A percentile compares a stretch with the other conserved stretches of the same genome.
Evolutionary conservation across 2,888 invertebrate species (phyloP).

Genomic region (Andrena camellia): DNA sequence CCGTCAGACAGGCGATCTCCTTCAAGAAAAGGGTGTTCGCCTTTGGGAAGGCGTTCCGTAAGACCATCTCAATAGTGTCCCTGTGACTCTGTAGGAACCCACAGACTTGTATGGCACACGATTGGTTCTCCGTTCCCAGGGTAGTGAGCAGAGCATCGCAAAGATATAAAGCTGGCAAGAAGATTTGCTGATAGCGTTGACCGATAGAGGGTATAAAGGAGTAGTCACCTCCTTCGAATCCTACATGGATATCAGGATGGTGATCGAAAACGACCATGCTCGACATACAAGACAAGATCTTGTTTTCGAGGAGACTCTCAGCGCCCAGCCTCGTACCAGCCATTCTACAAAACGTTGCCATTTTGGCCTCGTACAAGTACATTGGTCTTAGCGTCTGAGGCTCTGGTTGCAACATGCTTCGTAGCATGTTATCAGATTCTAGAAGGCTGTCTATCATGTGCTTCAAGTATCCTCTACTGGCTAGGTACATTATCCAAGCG

Average conservation of each 20-base stretch:
- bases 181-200: conserved; percentile 92
- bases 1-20: conserved; percentile 92
- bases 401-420: conserved; percentile 88
- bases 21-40: conserved; percentile 89
- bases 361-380: conserved; percentile 95
- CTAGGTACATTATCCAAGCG: conserved; percentile 88
- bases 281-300: conserved; percentile 88
- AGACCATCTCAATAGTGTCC: conserved; percentile 92
- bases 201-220: conserved; percentile 88
- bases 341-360: conserved; percentile 91
- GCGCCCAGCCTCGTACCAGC: conserved; percentile 90
- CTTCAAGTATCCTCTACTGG: conserved; percentile 90
- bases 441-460: conserved; percentile 93
- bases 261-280: conserved; percentile 90
- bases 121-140: conserved; percentile 93
- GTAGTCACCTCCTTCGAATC: conserved; percentile 77
- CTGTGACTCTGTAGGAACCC: conserved; percentile 93
- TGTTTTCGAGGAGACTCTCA: conserved; percentile 88
- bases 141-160: conserved; percentile 94
- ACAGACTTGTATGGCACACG: conserved; percentile 92
- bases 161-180: conserved; percentile 92
- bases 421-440: conserved; percentile 90
- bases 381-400: conserved; percentile 91
- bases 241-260: conserved; percentile 89
- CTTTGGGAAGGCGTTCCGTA: conserved; percentile 90